Base-by-base conservation (phyloP, 1,140 invertebrate genomes). In the Bombus pyrosoma region DNA sequence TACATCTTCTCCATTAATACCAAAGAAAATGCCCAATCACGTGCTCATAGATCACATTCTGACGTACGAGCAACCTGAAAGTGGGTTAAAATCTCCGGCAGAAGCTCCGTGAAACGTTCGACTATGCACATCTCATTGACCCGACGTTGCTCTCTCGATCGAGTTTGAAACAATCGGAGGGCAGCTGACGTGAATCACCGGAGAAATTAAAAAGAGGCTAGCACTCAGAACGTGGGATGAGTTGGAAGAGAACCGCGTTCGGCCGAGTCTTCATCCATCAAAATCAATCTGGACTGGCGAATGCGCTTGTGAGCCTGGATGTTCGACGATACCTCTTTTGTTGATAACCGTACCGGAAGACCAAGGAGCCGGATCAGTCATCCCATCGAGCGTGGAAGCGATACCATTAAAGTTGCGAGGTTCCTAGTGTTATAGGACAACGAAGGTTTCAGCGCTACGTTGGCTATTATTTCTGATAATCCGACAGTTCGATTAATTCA, bases 201-300 rank as follows among this genome's bases (percentile, higher is more conserved):
- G 28, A n/a, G 25, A n/a, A 80, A 72, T 59, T 32, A 53, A 79
- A 86, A 81, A 37, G 15, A 39, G 28, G 25, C 28, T 41, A 32
- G 9, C 28, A 59, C 22, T 59, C 12, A 2, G 10, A 39, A 34
- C 18, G 22, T 6, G 34, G 25, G 15, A 25, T 18, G 32, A 28
- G 47, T 34, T 13, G 18, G 79, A 68, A 62, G 41, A 83, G 53
- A 39, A 62, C 53, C 41, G 34, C 57, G 62, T 72, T 66, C 47
- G 85, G 87, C 81, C 89, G 89, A 62, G 88, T 91, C 88, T 92
- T 82, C 88, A 91, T 92, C 87, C 87, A 92, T 93, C 91, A 92
- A 92, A 92, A 92, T 91, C 91, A 91, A 92, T 91, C 87, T 73
- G 88, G 83, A 83, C 34, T 85, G 78, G 74, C 81, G 74, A 85